Conservation (phyloP, 1,140 invertebrate genomes). For the Habropoda laboriosa region DNA sequence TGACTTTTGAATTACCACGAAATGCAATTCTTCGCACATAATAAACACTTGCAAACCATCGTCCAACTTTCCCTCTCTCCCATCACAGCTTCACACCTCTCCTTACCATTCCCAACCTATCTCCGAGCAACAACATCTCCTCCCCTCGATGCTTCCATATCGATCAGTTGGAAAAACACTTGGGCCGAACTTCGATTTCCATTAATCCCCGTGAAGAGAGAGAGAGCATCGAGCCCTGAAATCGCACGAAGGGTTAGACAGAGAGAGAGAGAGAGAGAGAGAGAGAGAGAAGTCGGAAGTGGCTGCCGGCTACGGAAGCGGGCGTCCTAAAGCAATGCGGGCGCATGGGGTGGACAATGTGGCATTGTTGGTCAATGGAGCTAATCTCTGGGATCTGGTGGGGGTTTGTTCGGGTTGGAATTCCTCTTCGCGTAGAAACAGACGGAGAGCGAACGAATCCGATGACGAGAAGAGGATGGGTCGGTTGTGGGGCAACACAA, state of each 20-base stretch:
- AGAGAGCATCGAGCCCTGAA: neutral
- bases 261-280: slow-evolving; percentile 5
- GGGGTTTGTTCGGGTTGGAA: slow-evolving; percentile 62
- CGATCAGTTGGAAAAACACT: neutral
- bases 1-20: too few relatives aligned
- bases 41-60: too few relatives aligned
- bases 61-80: too few relatives aligned
- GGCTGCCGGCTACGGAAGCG: neutral
- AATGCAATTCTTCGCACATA: too few relatives aligned
- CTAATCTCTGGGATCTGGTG: slow-evolving; percentile 64
- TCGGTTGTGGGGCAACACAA: neutral
- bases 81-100: too few relatives aligned
- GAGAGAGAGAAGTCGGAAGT: slow-evolving; percentile 1
- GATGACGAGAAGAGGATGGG: neutral
- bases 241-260: too few relatives aligned
- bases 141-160: neutral
- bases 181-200: neutral
- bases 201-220: slow-evolving; percentile 18
- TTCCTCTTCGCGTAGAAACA: slow-evolving; percentile 53
- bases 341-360: slow-evolving; percentile 37
- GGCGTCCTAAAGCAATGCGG: slow-evolving; percentile 27
- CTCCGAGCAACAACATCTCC: neutral
- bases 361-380: slow-evolving; percentile 67
- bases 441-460: neutral
- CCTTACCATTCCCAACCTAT: neutral